Conservation (phyloP, 2,113 vertebrate genomes). For the Crypturellus undulatus region DNA sequence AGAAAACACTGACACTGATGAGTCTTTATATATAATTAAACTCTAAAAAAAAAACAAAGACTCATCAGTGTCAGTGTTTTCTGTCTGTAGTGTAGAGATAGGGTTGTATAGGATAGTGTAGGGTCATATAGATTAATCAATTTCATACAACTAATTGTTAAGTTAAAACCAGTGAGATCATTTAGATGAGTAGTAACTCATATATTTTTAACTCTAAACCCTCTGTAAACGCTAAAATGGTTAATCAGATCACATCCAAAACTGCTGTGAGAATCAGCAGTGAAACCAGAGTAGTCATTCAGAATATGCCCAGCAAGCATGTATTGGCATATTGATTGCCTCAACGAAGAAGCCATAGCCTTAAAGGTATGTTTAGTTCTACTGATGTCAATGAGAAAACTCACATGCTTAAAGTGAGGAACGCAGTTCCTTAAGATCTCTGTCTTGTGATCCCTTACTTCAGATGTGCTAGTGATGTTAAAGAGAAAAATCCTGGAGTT, state of each 20-base stretch:
- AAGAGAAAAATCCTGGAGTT: background rate
- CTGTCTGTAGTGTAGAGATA: background rate
- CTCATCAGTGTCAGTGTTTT: background rate
- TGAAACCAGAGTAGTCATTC: background rate
- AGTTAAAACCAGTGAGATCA: background rate
- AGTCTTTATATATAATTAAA: too few species aligned
- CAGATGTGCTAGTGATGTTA: background rate
- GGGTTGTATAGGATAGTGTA: too few species aligned
- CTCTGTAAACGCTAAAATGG: background rate
- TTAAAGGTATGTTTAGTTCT: background rate
- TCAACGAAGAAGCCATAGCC: background rate
- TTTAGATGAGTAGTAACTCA: background rate
- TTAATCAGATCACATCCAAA: background rate
- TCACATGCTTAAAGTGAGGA: background rate
- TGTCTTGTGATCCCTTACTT: background rate
- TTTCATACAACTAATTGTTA: background rate
- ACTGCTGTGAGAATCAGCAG: background rate
- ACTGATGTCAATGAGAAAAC: background rate
- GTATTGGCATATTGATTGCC: rapidly evolving
- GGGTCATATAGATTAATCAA: background rate
- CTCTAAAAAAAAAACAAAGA: too few species aligned
- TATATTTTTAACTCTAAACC: background rate
- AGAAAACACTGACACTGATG: too few species aligned
- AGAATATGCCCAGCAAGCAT: background rate
- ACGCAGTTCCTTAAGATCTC: background rate